Base-by-base conservation (phyloP, 1,140 invertebrate species). In the Diuraphis noxia region DNA sequence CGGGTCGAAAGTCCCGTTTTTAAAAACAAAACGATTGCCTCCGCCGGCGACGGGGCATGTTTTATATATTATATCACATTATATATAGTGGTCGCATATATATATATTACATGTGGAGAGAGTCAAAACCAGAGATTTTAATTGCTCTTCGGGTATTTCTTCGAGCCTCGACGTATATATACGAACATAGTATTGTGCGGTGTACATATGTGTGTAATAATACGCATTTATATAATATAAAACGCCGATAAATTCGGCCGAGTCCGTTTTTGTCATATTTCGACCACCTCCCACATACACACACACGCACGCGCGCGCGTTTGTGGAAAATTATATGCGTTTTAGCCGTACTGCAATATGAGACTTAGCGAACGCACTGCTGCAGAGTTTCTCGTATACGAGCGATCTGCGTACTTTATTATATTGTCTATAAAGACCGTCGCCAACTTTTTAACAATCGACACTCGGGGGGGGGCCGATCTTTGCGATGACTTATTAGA, bases 121-220 rank as follows among this genome's bases (percentile, higher is more conserved):
- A 88, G 86, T 88, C 86, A 88, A 88, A 88, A 88, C 25, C 86
- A 88, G 86, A 88, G 52, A 88, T 88, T 88, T 88, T 88, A 88
- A 88, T 88, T 88, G 86, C 86, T 40, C 86, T 63, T 63, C 38
- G 86, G 86, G 36, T 85, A 81, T 85, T 88, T 88, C 86, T 88
- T 88, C n/a, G 52, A 40, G 56, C 25, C 49, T 17, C 34, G 43
- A 52, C 30, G 30, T 21, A 34, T 41, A 82, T 85, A 34, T 46
- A 23, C 19, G 36, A 19, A n/a, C 25, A 21, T 19, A 34, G 17
- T 43, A 87, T 43, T 56, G 84, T 86, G 84, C 34, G n/a, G n/a
- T 84, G 21, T 13, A 19, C 34, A 23, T 25, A n/a, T 52, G 9
- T n/a, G 34, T 86, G 46, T 38, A 30, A 49, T 85, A 49, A 23